A percentile compares a stretch with the other conserved stretches of the same genome.
phyloP scores from a whole-genome alignment of 2,113 vertebrate species.

The Eonycteris spelaea region DNA sequence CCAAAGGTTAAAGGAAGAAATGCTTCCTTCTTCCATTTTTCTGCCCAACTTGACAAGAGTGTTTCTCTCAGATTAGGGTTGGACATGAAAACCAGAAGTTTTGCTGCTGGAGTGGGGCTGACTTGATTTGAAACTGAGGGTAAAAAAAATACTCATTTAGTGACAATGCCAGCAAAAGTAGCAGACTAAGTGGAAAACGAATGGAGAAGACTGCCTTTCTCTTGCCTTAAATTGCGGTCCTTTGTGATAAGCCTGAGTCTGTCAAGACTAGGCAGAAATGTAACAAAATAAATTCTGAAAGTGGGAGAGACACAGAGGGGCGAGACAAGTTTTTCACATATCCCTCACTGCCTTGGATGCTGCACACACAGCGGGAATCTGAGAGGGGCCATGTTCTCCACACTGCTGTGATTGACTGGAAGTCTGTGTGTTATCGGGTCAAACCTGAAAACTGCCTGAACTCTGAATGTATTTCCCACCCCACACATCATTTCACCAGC shows the following conservation, averaged over 20 bases:
- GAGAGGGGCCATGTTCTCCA: not conserved
- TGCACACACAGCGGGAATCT: not conserved
- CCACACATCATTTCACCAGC: not conserved
- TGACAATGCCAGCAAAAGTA: not conserved
- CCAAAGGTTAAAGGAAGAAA: not conserved
- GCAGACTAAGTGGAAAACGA: not conserved
- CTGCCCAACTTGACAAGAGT: not conserved
- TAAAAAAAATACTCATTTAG: not conserved
- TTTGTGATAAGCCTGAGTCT: not conserved
- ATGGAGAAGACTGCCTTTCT: not conserved
- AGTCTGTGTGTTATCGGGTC: not conserved
- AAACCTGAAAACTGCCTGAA: not conserved
- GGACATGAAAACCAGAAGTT: not conserved
- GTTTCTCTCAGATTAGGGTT: not conserved
- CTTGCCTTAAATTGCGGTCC: not conserved
- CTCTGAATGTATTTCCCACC: not conserved
- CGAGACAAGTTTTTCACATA: not conserved
- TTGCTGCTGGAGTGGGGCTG: not conserved
- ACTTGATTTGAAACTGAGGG: not conserved
- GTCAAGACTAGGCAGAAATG: not conserved
- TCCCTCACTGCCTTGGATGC: not conserved
- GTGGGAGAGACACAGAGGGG: not conserved
- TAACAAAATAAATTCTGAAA: not conserved
- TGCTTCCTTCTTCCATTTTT: not conserved
- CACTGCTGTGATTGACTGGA: not conserved